These are phyloP conservation scores for Halesus radiatus DNA, from an alignment of 1,140 invertebrate genomes.

Conservation along the genomic window DNA sequence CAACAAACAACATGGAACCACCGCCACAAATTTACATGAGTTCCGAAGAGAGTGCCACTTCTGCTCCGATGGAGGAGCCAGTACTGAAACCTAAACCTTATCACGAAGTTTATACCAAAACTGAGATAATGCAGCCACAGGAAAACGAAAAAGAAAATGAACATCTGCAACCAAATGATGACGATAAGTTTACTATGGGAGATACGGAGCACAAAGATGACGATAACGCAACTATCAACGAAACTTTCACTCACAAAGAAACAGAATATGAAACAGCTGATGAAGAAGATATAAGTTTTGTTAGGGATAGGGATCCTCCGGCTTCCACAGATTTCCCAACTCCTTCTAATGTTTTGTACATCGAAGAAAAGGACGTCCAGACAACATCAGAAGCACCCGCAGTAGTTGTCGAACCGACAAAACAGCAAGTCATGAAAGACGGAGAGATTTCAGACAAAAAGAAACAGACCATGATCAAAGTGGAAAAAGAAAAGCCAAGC, in stretches of 20 bases:
- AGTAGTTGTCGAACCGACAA: constrained; percentile 55
- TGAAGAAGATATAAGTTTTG: constrained; percentile 40
- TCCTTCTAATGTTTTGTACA: constrained; percentile 48
- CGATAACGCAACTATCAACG: constrained; percentile 55
- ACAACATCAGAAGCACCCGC: constrained; percentile 56
- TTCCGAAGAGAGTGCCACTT: constrained; percentile 16
- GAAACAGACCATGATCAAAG: constrained; percentile 54
- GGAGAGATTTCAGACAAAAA: constrained; percentile 57
- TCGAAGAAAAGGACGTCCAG: constrained; percentile 42
- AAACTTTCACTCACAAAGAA: constrained; percentile 60
- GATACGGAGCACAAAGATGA: constrained; percentile 61
- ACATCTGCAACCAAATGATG: background rate
- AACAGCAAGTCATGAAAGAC: constrained; percentile 57
- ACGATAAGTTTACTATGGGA: constrained; percentile 52
- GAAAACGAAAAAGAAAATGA: constrained; percentile 15
- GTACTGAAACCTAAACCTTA: constrained; percentile 32
- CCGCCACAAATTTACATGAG: constrained; percentile 3
- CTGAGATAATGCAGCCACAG: background rate
- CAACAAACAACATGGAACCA: constrained; percentile 17
- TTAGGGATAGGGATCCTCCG: constrained; percentile 36
- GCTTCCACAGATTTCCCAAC: constrained; percentile 40
- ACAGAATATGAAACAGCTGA: background rate
- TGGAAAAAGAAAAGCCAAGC: constrained; percentile 54
- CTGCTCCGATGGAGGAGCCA: constrained; percentile 54
- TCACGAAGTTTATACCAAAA: constrained; percentile 14